Evolutionary conservation across 2,113 vertebrate species (phyloP).

Genomic region (Cebus imitator): DNA sequence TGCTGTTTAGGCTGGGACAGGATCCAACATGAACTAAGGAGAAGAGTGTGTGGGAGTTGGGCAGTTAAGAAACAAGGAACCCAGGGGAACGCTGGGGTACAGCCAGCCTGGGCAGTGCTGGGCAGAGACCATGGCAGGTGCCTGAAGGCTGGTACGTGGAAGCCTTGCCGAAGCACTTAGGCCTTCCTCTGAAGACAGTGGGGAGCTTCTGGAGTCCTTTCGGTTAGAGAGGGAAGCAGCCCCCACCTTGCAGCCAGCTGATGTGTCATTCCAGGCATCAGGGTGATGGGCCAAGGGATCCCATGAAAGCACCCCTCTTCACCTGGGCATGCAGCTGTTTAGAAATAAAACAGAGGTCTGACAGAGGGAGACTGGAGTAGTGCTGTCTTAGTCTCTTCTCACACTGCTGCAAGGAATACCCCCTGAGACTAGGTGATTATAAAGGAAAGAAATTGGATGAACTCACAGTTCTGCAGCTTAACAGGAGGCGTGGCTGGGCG

Average conservation of each 20-base stretch:
- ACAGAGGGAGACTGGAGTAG: no score
- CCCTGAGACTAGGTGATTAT: no score
- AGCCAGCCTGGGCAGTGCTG: no score
- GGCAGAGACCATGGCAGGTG: rapidly evolving
- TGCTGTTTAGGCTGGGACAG: neutral
- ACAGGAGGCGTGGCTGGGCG: no score
- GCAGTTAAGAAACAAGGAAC: neutral
- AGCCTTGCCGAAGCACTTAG: neutral
- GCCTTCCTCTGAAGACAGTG: neutral
- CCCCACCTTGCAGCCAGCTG: neutral
- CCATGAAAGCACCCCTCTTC: rapidly evolving
- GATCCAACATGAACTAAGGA: rapidly evolving
- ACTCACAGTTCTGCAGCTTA: no score
- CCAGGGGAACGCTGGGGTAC: no score
- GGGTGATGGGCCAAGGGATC: no score
- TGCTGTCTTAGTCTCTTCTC: no score
- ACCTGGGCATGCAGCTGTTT: neutral
- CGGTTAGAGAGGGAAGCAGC: rapidly evolving
- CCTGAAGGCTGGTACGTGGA: neutral
- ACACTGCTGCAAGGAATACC: no score
- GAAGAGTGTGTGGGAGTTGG: neutral
- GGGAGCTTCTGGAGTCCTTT: neutral
- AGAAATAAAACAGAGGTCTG: neutral
- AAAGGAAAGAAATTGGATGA: no score
- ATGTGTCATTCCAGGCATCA: rapidly evolving